phyloP scores from a whole-genome alignment of 2,797 vertebrate genomes.

The Eupleurogrammus muticus region DNA sequence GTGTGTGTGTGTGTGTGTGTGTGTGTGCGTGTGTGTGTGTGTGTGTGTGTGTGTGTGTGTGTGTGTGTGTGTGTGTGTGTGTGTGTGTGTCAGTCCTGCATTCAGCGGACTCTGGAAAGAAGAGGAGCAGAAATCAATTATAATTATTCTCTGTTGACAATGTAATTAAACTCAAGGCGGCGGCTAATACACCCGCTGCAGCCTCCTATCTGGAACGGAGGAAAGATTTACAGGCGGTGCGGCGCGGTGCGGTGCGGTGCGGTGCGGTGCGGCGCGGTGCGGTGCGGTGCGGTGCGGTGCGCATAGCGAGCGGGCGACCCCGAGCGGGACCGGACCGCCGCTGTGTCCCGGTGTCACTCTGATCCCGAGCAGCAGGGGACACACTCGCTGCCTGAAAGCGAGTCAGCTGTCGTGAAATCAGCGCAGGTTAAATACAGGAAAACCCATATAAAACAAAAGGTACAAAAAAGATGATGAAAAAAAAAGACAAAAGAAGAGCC shows the following conservation, averaged over 20 bases:
- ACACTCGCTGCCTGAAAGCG: neutral
- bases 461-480: too few species aligned
- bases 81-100: conserved; percentile 13
- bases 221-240: conserved; percentile 77
- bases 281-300: conserved; percentile 40
- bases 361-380: neutral
- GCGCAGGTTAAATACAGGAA: neutral
- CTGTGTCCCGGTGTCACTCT: neutral
- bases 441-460: too few species aligned
- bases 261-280: conserved; percentile 44
- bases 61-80: neutral
- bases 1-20: too few species aligned
- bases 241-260: conserved; percentile 39
- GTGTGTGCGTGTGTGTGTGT: neutral
- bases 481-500: too few species aligned
- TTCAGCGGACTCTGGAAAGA: conserved; percentile 38
- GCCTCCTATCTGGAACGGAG: conserved; percentile 77
- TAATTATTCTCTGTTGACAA: conserved; percentile 97
- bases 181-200: conserved; percentile 71
- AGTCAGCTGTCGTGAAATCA: conserved; percentile 3
- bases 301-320: conserved; percentile 54
- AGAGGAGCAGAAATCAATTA: conserved; percentile 90
- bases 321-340: neutral
- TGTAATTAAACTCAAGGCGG: conserved; percentile 90
- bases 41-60: conserved; percentile 12